These are phyloP conservation scores for Buphagus erythrorhynchus DNA, from an alignment of 2,797 vertebrate species.

Conservation along the genomic window DNA sequence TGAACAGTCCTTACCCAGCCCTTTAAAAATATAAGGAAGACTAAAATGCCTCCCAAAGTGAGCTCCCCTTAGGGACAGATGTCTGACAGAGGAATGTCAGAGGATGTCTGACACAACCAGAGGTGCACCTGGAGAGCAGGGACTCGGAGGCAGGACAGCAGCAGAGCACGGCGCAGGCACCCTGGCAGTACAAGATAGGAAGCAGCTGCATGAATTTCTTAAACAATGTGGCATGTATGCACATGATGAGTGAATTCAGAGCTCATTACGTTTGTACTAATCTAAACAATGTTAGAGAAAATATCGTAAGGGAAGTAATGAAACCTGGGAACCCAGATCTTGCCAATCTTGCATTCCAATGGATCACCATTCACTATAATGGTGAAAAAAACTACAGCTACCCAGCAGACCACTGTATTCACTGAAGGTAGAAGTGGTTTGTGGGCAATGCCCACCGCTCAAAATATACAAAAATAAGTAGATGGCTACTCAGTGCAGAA, in stretches of 20 bases:
- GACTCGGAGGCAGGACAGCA: neutral
- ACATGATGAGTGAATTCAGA: neutral
- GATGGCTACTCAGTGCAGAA: neutral
- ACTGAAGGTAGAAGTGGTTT: neutral
- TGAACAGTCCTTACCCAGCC: neutral
- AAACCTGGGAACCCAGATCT: neutral
- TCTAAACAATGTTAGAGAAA: neutral
- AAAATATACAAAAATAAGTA: neutral
- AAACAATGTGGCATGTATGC: neutral
- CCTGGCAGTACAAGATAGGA: accelerated
- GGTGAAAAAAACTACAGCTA: neutral
- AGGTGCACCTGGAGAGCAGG: neutral
- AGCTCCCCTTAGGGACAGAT: neutral
- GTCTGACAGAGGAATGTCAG: neutral
- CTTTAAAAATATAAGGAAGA: neutral
- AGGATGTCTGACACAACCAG: too few relatives aligned
- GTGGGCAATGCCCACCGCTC: neutral
- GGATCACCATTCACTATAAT: neutral
- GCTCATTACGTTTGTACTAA: neutral
- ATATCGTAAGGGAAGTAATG: neutral
- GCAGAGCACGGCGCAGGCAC: neutral
- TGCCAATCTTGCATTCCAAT: neutral
- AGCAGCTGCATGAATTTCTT: neutral
- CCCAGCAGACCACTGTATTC: neutral
- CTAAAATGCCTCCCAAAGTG: neutral